Evolutionary conservation across 92 coral and sea anemone genomes (phyloP).

Genomic region (Actinostola sp.): DNA sequence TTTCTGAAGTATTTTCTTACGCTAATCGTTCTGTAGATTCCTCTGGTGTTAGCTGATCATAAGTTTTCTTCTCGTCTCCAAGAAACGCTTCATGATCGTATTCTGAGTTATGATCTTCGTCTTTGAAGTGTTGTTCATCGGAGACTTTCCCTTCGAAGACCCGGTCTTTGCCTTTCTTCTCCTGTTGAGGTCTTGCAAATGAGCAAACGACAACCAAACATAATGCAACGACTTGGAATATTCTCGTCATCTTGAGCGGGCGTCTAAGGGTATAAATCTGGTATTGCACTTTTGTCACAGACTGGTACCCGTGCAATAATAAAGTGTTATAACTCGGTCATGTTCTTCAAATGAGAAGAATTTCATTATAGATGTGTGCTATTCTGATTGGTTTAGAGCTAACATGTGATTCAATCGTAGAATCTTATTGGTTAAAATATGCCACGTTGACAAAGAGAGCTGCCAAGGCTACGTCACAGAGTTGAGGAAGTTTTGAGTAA

Average conservation of each 20-base stretch:
- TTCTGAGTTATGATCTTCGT: conserved; percentile 81
- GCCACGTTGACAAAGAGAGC: conserved; percentile 83
- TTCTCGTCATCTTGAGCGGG: conserved; percentile 25
- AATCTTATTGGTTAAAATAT: conserved; percentile 54
- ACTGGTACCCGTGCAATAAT: conserved; percentile 37
- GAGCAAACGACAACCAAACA: conserved; percentile 25
- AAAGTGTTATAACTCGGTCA: conserved; percentile 12
- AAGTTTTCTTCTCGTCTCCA: conserved; percentile 88
- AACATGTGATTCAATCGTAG: conserved; percentile 45
- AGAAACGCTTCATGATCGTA: conserved; percentile 98
- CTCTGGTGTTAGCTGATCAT: conserved; percentile 86
- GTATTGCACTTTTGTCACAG: conserved; percentile 5
- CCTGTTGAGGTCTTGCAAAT: conserved; percentile 76
- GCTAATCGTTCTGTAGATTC: conserved; percentile 85
- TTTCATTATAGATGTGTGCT: conserved; percentile 16
- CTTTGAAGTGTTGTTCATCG: conserved; percentile 85
- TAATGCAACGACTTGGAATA: conserved; percentile 7
- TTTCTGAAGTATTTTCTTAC: conserved; percentile 7
- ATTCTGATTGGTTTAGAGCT: conserved; percentile 50
- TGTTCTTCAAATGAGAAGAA: conserved; percentile 25
- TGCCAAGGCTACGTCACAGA: too few relatives aligned
- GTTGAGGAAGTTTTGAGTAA: too few relatives aligned
- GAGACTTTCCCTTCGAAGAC: conserved; percentile 79
- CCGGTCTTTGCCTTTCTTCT: conserved; percentile 68
- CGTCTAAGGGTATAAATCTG: neutral